phyloP scores from a whole-genome alignment of 2,888 invertebrate species.

The Parochlus steinenii region DNA sequence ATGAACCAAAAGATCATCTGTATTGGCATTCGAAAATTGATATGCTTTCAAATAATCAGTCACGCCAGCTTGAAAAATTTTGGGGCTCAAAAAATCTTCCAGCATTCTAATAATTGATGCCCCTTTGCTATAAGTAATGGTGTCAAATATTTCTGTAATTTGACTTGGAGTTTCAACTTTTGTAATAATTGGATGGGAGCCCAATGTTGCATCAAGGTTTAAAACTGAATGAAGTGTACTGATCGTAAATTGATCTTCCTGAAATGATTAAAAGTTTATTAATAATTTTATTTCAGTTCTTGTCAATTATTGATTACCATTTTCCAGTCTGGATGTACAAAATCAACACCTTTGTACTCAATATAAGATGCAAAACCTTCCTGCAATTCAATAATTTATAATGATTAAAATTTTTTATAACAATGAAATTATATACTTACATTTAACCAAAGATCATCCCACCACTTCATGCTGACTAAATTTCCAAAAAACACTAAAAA shows the following conservation, averaged over 20 bases:
- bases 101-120: constrained; percentile 77
- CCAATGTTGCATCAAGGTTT: constrained; percentile 55
- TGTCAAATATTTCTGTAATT: constrained; percentile 82
- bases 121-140: constrained; percentile 88
- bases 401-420: not conserved
- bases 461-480: constrained; percentile 81
- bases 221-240: constrained; percentile 57
- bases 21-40: constrained; percentile 59
- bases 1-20: constrained; percentile 55
- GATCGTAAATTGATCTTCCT: constrained; percentile 63
- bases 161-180: constrained; percentile 71
- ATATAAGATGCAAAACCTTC: constrained; percentile 87
- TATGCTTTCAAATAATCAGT: constrained; percentile 54
- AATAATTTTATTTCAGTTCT: constrained; percentile 8
- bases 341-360: constrained; percentile 59
- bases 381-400: not conserved
- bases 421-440: constrained; percentile 19
- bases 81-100: constrained; percentile 58
- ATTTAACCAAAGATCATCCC: constrained; percentile 87
- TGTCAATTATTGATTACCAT: constrained; percentile 37
- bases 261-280: constrained; percentile 19
- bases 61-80: constrained; percentile 54
- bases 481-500: constrained; percentile 1
- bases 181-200: constrained; percentile 82
- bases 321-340: constrained; percentile 60